These are phyloP conservation scores for Torymus auratus DNA, from an alignment of 2,888 invertebrate genomes.

Conservation along the genomic window DNA sequence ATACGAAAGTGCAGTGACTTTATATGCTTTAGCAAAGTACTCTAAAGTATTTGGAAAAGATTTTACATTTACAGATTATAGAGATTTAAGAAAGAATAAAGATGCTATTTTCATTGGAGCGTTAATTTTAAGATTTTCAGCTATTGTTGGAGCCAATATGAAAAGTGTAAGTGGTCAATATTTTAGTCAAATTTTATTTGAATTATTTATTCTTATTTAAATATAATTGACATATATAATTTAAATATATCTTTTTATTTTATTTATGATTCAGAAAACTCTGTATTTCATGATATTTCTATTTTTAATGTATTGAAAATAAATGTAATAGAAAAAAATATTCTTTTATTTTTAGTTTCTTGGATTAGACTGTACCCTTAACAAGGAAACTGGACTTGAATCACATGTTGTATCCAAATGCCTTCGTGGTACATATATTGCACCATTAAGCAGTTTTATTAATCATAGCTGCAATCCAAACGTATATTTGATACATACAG, in stretches of 20 bases:
- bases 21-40: no score
- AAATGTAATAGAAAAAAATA: no score
- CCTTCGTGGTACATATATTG: not conserved
- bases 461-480: constrained; percentile 29
- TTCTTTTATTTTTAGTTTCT: no score
- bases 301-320: not conserved
- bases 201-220: no score
- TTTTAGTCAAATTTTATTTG: not conserved
- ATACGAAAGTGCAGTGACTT: no score
- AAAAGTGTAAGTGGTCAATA: not conserved
- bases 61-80: not conserved
- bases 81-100: constrained; percentile 9
- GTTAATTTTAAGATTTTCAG: not conserved
- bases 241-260: no score
- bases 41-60: not conserved
- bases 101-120: constrained; percentile 20
- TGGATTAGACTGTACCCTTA: no score
- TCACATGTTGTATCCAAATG: no score
- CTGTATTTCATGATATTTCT: not conserved
- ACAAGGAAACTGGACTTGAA: no score
- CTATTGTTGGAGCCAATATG: not conserved
- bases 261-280: not conserved
- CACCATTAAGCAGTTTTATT: constrained; percentile 6
- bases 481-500: not conserved
- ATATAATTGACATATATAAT: no score